Evolutionary conservation across 2,113 vertebrate genomes (phyloP).

Genomic region (Pelecanus crispus): DNA sequence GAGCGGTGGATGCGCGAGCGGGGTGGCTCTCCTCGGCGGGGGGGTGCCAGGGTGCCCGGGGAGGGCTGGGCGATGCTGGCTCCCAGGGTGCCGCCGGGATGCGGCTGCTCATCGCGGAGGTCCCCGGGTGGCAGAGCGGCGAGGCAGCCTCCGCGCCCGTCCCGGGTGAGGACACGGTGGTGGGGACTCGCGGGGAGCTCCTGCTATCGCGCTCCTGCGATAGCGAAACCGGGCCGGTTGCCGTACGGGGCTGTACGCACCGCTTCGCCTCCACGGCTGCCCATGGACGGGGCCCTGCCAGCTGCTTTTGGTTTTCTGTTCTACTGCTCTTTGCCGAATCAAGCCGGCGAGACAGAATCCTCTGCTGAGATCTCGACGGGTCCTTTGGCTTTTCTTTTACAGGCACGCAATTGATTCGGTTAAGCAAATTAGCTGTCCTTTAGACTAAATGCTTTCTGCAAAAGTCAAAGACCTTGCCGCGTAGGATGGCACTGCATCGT

Average conservation of each 20-base stretch:
- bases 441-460: background rate
- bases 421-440: background rate
- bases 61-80: background rate
- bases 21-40: background rate
- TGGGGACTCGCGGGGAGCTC: conserved; percentile 42
- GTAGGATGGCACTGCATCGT: background rate
- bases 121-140: conserved; percentile 39
- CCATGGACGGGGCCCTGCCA: conserved; percentile 49
- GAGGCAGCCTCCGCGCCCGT: conserved; percentile 36
- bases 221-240: conserved; percentile 27
- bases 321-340: background rate
- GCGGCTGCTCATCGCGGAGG: conserved; percentile 27
- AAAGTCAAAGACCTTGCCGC: background rate
- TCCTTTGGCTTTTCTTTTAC: background rate
- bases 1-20: background rate
- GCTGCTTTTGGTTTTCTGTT: conserved; percentile 21
- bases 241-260: conserved; percentile 59
- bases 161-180: conserved; percentile 59
- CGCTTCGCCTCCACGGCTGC: background rate
- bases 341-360: background rate
- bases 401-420: background rate
- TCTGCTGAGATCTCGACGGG: background rate
- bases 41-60: background rate
- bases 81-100: conserved; percentile 18
- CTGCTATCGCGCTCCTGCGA: too few species aligned